Conservation (phyloP, 2,888 invertebrate species). For the Sinopyrophorus schimmeli region DNA sequence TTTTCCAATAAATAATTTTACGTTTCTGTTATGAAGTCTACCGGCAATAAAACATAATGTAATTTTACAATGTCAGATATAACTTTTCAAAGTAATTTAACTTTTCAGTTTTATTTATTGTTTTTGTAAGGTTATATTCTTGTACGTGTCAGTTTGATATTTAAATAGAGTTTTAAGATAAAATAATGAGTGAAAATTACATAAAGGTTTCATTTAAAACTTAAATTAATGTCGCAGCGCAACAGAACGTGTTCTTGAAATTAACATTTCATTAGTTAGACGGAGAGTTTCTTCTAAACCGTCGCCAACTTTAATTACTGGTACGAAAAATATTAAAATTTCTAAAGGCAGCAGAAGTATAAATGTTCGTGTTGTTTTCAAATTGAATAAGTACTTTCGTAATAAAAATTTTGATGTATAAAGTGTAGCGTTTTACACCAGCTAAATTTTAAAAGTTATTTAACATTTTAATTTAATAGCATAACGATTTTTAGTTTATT, state of each 20-base stretch:
- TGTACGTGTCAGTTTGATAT: slow-evolving; percentile 29
- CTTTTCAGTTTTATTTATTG: slow-evolving; percentile 31
- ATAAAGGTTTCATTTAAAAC: slow-evolving; percentile 43
- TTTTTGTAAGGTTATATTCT: slow-evolving; percentile 22
- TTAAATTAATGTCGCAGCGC: slow-evolving; percentile 41
- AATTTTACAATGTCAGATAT: slow-evolving; percentile 26
- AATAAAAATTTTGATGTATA: not conserved
- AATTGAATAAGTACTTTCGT: slow-evolving; percentile 1
- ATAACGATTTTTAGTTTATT: too few species aligned
- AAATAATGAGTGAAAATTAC: slow-evolving; percentile 40
- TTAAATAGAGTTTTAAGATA: slow-evolving; percentile 32
- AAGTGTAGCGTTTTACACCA: too few species aligned
- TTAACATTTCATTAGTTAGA: slow-evolving; percentile 38
- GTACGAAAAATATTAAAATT: slow-evolving; percentile 15
- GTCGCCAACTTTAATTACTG: slow-evolving; percentile 20
- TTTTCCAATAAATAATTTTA: too few species aligned
- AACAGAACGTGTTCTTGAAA: slow-evolving; percentile 38
- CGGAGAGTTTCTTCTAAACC: slow-evolving; percentile 19
- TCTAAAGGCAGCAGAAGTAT: not conserved
- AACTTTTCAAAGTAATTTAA: slow-evolving; percentile 32
- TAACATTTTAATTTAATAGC: too few species aligned
- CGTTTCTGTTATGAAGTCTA: slow-evolving; percentile 12
- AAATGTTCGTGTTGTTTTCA: slow-evolving; percentile 5
- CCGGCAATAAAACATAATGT: slow-evolving; percentile 15
- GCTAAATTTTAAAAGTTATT: too few species aligned